A percentile compares a stretch with the other conserved stretches of the same genome.
These are phyloP conservation scores for Bergia sp. DNA, from an alignment of 92 coral and sea anemone genomes.

Conservation along the genomic window DNA sequence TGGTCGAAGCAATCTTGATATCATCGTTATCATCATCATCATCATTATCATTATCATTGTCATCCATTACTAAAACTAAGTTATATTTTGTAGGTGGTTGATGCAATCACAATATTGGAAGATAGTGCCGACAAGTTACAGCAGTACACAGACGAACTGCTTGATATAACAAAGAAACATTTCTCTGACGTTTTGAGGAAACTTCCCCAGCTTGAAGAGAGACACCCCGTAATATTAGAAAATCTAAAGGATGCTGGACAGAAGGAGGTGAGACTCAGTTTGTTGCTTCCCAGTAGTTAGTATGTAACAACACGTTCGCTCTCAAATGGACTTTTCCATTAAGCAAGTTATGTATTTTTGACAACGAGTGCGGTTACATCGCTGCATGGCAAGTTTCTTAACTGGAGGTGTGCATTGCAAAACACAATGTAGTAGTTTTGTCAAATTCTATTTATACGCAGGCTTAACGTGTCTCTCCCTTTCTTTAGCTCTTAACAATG, in stretches of 20 bases:
- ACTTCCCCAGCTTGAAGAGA: slow-evolving; percentile 69
- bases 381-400: too few relatives aligned
- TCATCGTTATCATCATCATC: background rate
- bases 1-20: too few relatives aligned
- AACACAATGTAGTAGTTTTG: background rate
- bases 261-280: slow-evolving; percentile 64
- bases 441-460: background rate
- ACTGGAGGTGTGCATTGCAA: background rate
- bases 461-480: background rate
- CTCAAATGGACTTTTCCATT: too few relatives aligned
- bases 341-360: background rate
- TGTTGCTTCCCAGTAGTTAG: background rate
- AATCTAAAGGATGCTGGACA: slow-evolving; percentile 72
- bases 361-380: too few relatives aligned
- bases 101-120: slow-evolving; percentile 80
- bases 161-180: slow-evolving; percentile 78
- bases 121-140: slow-evolving; percentile 93
- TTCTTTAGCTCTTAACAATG: slow-evolving; percentile 72
- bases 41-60: background rate
- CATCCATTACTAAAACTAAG: background rate
- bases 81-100: slow-evolving; percentile 63
- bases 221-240: slow-evolving; percentile 61
- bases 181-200: slow-evolving; percentile 86
- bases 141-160: slow-evolving; percentile 81
- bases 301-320: too few relatives aligned